These are phyloP conservation scores for Bombylius discolor DNA, from an alignment of 2,888 invertebrate species.

Conservation along the genomic window DNA sequence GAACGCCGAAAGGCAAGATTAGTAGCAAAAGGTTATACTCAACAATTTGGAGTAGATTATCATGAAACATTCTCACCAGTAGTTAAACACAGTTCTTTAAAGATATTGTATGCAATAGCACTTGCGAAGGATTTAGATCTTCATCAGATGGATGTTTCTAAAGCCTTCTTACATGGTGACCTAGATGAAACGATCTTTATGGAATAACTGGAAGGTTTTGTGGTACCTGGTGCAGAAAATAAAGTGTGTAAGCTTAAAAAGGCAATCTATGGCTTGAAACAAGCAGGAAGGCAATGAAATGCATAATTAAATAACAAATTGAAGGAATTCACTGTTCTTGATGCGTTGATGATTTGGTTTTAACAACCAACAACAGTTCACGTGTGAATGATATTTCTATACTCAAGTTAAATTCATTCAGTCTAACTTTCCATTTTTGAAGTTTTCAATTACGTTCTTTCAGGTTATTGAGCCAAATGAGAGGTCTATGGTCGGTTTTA, in stretches of 20 bases:
- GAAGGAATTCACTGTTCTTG: no score
- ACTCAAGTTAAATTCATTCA: no score
- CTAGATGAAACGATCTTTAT: conserved; percentile 13
- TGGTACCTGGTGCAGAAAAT: neutral
- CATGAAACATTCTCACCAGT: conserved; percentile 8
- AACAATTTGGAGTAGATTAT: conserved; percentile 3
- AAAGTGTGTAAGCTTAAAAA: neutral
- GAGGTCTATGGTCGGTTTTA: no score
- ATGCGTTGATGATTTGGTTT: no score
- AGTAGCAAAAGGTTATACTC: conserved; percentile 5
- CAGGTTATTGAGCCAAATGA: no score
- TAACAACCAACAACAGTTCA: no score
- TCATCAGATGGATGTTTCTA: conserved; percentile 7
- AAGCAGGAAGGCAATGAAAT: neutral
- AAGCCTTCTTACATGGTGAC: conserved; percentile 13
- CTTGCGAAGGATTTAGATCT: conserved; percentile 2
- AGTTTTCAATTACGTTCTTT: no score
- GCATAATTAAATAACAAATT: neutral
- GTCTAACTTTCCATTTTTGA: no score
- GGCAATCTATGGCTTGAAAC: neutral
- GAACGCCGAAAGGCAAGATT: conserved; percentile 3
- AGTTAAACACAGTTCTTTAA: conserved; percentile 3
- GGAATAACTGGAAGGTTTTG: conserved; percentile 9
- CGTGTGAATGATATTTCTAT: no score
- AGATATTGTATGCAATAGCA: conserved; percentile 5